These are phyloP conservation scores for Lasiommata megera DNA, from an alignment of 2,888 invertebrate genomes.

Conservation along the genomic window DNA sequence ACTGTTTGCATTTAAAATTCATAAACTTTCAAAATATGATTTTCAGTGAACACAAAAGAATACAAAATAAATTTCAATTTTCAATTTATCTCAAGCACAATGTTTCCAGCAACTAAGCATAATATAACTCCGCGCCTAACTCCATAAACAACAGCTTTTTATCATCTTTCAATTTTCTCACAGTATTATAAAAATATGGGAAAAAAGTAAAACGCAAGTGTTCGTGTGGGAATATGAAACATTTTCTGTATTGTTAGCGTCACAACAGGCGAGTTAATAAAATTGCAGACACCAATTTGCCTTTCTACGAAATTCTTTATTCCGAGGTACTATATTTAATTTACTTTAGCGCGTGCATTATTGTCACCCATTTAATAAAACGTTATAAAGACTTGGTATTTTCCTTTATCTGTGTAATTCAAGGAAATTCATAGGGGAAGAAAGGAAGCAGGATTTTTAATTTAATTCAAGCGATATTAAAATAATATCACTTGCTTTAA, in stretches of 20 bases:
- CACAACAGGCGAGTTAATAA: background rate
- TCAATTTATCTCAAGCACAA: background rate
- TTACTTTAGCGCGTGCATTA: background rate
- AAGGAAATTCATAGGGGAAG: too few relatives aligned
- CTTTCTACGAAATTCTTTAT: background rate
- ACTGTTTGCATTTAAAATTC: background rate
- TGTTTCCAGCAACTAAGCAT: background rate
- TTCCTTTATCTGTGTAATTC: too few relatives aligned
- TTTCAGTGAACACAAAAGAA: background rate
- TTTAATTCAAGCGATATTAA: too few relatives aligned
- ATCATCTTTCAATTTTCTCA: slow-evolving; percentile 7
- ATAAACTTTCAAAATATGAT: background rate
- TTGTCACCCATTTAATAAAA: background rate
- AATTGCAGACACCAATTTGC: background rate
- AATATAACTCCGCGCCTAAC: background rate
- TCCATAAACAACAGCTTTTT: slow-evolving; percentile 10
- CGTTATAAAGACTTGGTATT: too few relatives aligned
- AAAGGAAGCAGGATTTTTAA: too few relatives aligned
- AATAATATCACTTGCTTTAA: too few relatives aligned
- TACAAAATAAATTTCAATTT: slow-evolving; percentile 5
- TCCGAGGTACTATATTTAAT: background rate
- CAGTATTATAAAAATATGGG: background rate
- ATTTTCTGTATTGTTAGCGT: background rate
- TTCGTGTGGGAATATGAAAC: background rate
- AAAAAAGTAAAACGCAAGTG: background rate